Evolutionary conservation across 1,140 invertebrate species (phyloP), one percentile per base, ranked within the genome.

Genomic region (Achroia grisella): DNA sequence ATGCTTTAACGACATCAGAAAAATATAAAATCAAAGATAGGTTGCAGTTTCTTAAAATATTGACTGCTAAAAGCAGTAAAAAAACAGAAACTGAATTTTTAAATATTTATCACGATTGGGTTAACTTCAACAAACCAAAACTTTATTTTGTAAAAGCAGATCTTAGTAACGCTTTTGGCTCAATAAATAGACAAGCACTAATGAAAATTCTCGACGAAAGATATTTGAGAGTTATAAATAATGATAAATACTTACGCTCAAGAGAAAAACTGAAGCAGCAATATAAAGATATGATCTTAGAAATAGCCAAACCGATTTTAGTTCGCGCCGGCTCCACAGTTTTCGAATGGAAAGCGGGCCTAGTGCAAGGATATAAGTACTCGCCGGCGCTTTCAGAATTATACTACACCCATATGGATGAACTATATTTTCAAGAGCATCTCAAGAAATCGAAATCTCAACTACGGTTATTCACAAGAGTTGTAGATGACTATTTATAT

Each of bases 401-500:
- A 4, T 87, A 83, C 46, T 87, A 87, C 44, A 62, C 59, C 11
- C 54, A 73, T 52, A 56, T 80, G 42, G 86, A 87, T 65, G 41
- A 68, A 41, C 50, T 70, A 14, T 75, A 85, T 57, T 76, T 86
- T 52, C 46, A 54, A 4, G 40, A 82, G 9, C 70, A 69, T 55
- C 14, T 71, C 3, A 60, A 59, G 49, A 42, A 48, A 30, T 23
- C 32, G 13, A 40, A 54, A 30, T 52, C 60, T 55, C 37, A 54
- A 52, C 43, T 84, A 5, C 75, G 63, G 60, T 37, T 86, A 11
- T 84, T 86, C 57, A 61, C 58, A 9, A 61, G 86, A 62, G 62
- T 78, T 46, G 86, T 87, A 8, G 86, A 87, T 61, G 86, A 87
- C 54, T 87, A 86, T 62, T 58, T 87, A 10, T 86, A 77, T 42